Percentiles rank a stretch among this genome's conserved stretches.
Evolutionary conservation across 2,797 vertebrate species (phyloP).

Genomic region (Chloroceryle inda): DNA sequence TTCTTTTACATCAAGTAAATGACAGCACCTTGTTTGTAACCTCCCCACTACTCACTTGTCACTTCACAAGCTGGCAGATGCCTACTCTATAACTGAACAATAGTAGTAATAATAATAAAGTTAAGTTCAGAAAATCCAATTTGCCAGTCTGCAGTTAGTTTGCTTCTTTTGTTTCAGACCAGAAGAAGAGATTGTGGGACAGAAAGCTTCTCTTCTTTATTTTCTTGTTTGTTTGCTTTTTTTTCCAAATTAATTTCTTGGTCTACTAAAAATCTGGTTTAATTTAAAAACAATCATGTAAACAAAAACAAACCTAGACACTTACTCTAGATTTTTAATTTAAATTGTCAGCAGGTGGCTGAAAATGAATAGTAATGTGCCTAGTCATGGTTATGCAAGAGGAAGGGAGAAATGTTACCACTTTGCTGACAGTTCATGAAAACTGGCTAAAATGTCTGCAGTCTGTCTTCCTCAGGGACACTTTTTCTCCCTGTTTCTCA

Average conservation of each 20-base stretch:
- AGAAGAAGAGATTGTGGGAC: background rate
- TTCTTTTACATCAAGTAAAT: background rate
- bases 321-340: constrained; percentile 38
- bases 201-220: background rate
- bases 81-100: background rate
- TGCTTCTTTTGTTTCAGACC: background rate
- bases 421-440: background rate
- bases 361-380: background rate
- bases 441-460: background rate
- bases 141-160: background rate
- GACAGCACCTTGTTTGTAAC: background rate
- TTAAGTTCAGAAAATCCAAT: background rate
- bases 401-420: background rate
- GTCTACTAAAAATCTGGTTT: constrained; percentile 15
- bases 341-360: constrained; percentile 48
- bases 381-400: constrained; percentile 8
- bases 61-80: background rate
- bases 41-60: background rate
- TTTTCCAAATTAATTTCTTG: background rate
- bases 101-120: background rate
- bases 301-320: background rate
- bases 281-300: constrained; percentile 26
- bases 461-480: background rate
- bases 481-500: background rate
- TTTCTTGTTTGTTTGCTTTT: background rate